Evolutionary conservation across 1,140 invertebrate genomes (phyloP).

Genomic region (Trachelipus rathkii): DNA sequence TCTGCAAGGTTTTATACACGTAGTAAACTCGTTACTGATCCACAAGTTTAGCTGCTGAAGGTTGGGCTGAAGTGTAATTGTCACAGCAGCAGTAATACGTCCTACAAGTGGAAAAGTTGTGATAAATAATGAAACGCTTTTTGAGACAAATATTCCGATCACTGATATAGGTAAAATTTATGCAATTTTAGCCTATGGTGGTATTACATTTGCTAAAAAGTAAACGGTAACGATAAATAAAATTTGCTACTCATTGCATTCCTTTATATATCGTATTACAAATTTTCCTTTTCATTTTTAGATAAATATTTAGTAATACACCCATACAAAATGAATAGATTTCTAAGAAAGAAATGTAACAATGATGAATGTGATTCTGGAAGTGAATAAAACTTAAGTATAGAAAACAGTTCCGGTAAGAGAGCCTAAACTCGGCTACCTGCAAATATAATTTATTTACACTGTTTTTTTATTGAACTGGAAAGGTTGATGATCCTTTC

Average conservation of each 20-base stretch:
- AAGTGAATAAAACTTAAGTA: neutral
- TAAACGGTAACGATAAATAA: neutral
- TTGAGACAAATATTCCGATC: no score
- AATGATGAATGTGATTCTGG: constrained; percentile 4
- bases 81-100: no score
- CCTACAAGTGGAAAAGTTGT: no score
- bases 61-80: no score
- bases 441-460: neutral
- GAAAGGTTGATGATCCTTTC: neutral
- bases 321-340: neutral
- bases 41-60: no score
- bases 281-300: neutral
- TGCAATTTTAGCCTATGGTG: neutral
- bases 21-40: neutral
- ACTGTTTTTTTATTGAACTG: neutral
- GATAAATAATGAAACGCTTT: no score
- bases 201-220: neutral
- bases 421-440: neutral
- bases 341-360: constrained; percentile 8
- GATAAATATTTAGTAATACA: constrained; percentile 5
- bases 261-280: neutral
- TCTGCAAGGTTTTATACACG: neutral
- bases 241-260: neutral
- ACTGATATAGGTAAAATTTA: neutral
- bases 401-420: constrained; percentile 16